Percentiles rank a stretch among this genome's conserved stretches.
Evolutionary conservation across 2,888 invertebrate genomes (phyloP).

Genomic region (Capitulum mitella): DNA sequence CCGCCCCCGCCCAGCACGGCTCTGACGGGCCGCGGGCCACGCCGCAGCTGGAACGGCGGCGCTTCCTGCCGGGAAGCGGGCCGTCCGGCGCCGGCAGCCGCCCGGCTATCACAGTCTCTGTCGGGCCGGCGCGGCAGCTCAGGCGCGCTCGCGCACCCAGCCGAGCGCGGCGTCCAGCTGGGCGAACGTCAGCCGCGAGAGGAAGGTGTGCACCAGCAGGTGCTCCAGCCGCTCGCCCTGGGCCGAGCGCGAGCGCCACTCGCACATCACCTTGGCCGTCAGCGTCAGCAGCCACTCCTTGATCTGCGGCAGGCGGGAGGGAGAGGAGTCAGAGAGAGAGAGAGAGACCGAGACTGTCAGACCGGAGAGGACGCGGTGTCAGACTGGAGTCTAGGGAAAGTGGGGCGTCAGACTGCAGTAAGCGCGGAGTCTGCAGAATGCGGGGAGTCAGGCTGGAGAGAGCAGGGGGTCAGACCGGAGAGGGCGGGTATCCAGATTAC

Average conservation of each 20-base stretch:
- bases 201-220: constrained; percentile 61
- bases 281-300: constrained; percentile 66
- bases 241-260: constrained; percentile 40
- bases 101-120: neutral
- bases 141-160: neutral
- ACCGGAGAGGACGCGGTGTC: no score
- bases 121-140: neutral
- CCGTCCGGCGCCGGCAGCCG: neutral
- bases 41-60: no score
- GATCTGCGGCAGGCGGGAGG: constrained; percentile 48
- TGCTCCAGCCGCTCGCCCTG: constrained; percentile 57
- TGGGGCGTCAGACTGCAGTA: no score
- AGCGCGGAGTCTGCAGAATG: no score
- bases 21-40: no score
- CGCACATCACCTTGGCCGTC: constrained; percentile 65
- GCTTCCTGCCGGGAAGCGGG: no score
- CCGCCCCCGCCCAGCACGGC: no score
- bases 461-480: no score
- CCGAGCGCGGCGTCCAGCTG: neutral
- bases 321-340: neutral
- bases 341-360: neutral
- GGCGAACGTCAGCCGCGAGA: constrained; percentile 39
- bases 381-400: no score
- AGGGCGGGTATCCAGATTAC: no score
- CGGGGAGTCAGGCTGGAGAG: no score